Base-by-base conservation (phyloP, 2,888 invertebrate genomes). In the Isoperla grammatica region DNA sequence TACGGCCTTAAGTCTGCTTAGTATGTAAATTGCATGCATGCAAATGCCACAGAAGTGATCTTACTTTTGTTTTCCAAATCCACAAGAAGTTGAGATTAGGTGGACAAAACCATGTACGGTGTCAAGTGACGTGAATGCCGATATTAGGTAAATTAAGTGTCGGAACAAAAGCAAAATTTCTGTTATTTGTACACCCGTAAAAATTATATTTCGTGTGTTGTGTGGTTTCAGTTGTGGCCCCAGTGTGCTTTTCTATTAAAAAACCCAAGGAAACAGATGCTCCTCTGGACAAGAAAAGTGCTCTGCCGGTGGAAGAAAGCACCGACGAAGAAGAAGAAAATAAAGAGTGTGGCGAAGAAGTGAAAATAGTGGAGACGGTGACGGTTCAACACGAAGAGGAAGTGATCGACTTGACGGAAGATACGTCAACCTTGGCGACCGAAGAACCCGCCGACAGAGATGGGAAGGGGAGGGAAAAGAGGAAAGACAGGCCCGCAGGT, bases 231-330 rank as follows among this genome's bases (percentile, higher is more conserved):
- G 35, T 72, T 70, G 2, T 73, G 85, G 87, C 81, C 9, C 86
- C 90, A 0, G 90, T 93, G 1, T 87, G 89, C 61, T 93, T 92
- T 72, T 92, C 90, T 0, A 90, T 92, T 43, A 88, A 87, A 69
- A 91, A 91, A 71, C 78, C 85, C 0, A 90, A 90, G 71, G 91
- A 88, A 60, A 83, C 84, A 0, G 83, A 85, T 50, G 76, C 80
- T 0, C 77, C 81, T 1, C 74, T 85, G 1, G 79, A 86, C 2
- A 74, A 76, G 56, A 90, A 87, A 71, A 64, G 67, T 20, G 88
- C 86, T 56, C 87, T 88, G 0, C 70, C 92, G 40, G 87, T 88
- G 0, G 79, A 88, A 67, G 90, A 90, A 68, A 85, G 85, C 17
- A 88, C 88, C 64, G 82, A 83, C n/a, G 87, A 85, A 9, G 58